Base-by-base conservation (phyloP, 2,888 invertebrate species). In the Ochlodes sylvanus region DNA sequence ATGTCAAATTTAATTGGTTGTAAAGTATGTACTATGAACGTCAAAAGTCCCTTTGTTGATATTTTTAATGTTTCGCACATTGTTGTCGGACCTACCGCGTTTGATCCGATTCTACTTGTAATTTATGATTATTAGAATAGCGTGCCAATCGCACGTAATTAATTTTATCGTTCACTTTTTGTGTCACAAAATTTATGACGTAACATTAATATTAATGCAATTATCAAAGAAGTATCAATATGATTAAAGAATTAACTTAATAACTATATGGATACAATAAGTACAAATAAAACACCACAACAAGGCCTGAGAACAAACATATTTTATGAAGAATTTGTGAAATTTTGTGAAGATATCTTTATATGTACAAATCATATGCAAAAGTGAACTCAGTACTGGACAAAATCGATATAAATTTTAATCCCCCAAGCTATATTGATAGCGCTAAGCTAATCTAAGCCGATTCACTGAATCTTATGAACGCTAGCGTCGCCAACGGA, bases 41-140 rank as follows among this genome's bases (percentile, higher is more conserved):
- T 92, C 90, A 92, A 90, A 92, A 92, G 90, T 87, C 86, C 89
- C 83, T 90, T 93, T 92, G 92, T 92, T 92, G 92, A 93, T 93
- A 92, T 90, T 91, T 93, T 92, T 92, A 92, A 93, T 92, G 93
- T 92, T 92, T 93, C 90, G 92, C 92, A 91, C 92, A 92, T 92
- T 92, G 92, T 92, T 87, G 81, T 84, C 77, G 82, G 90, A 90
- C 90, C 90, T 81, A 89, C 92, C 90, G 88, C 89, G 88, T 87
- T 91, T 89, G 89, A 92, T 92, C 92, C 87, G 89, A 90, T 92
- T 90, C 88, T 83, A 77, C 83, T 80, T 76, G 84, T 92, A 87
- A 93, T 93, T 93, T 92, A 93, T 92, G 92, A 87, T 91, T 87
- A 89, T 90, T 89, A 89, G 88, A 92, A 86, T 89, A 85, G 86